phyloP scores from a whole-genome alignment of 2,888 invertebrate genomes.

The Pheosia tremula region DNA sequence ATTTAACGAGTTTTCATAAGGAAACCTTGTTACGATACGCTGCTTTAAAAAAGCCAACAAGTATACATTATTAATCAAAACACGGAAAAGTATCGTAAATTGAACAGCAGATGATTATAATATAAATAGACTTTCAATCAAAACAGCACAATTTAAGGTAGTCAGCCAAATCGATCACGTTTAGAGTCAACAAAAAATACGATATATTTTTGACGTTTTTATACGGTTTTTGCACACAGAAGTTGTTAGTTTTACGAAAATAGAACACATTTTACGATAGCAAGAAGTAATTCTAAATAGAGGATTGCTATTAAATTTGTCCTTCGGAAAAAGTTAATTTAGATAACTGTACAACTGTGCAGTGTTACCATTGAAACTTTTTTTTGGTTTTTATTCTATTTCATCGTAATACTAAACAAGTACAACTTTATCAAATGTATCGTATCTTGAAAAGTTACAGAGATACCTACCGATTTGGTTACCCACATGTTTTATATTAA shows the following conservation, averaged over 20 bases:
- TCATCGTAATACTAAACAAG: background rate
- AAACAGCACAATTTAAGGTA: constrained; percentile 1
- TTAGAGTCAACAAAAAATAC: constrained; percentile 1
- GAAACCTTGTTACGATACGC: no score
- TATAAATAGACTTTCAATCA: background rate
- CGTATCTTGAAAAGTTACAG: background rate
- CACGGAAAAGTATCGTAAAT: background rate
- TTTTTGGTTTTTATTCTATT: background rate
- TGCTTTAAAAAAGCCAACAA: no score
- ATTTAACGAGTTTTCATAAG: no score
- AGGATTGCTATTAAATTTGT: constrained; percentile 3
- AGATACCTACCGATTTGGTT: background rate
- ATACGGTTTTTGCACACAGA: background rate
- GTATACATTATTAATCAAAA: no score
- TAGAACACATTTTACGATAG: background rate
- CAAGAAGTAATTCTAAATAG: constrained; percentile 1
- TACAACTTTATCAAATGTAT: no score
- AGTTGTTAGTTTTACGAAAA: constrained; percentile 6
- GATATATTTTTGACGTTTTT: background rate
- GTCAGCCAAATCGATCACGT: constrained; percentile 6
- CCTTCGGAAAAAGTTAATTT: constrained; percentile 7
- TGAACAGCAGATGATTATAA: background rate
- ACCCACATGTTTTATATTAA: background rate
- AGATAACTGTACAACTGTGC: background rate
- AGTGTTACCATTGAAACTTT: background rate